Conservation (phyloP, 2,113 vertebrate species). For the Pygoscelis adeliae region DNA sequence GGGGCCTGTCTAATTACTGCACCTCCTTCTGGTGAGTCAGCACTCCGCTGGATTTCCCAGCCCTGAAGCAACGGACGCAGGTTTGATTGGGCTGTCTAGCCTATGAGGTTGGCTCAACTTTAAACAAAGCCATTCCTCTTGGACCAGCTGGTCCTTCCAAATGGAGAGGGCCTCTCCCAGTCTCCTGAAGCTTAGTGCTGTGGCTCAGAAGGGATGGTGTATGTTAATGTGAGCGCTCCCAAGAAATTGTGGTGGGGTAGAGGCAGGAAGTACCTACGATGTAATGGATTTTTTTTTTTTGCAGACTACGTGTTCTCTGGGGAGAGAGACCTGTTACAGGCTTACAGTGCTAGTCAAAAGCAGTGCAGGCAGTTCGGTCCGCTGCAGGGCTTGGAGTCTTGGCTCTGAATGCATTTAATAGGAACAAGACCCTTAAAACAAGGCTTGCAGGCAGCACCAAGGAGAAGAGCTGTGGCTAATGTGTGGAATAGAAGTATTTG, state of each 20-base stretch:
- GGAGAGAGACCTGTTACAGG: background rate
- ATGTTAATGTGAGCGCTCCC: background rate
- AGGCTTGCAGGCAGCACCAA: background rate
- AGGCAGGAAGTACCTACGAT: background rate
- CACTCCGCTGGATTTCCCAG: slow-evolving; percentile 44
- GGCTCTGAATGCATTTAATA: background rate
- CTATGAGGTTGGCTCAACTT: slow-evolving; percentile 55
- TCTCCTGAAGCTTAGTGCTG: background rate
- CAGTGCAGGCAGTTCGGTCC: background rate
- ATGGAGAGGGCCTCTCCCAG: slow-evolving; percentile 16
- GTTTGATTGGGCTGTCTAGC: slow-evolving; percentile 43
- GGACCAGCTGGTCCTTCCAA: slow-evolving; percentile 30
- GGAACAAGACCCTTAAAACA: background rate
- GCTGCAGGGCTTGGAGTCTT: background rate
- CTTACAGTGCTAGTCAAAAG: background rate
- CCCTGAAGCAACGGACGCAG: background rate
- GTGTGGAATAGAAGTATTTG: background rate
- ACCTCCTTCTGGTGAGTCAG: slow-evolving; percentile 47
- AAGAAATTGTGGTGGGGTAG: background rate
- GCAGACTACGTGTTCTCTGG: background rate
- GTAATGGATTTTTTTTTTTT: background rate
- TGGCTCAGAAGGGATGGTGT: background rate
- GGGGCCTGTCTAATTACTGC: slow-evolving; percentile 22
- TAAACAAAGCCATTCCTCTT: slow-evolving; percentile 24
- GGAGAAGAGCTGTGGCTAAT: background rate